Evolutionary conservation across 2,888 invertebrate genomes (phyloP), one percentile per base, ranked within the genome.

Genomic region (Minunthozetes semirufus): DNA sequence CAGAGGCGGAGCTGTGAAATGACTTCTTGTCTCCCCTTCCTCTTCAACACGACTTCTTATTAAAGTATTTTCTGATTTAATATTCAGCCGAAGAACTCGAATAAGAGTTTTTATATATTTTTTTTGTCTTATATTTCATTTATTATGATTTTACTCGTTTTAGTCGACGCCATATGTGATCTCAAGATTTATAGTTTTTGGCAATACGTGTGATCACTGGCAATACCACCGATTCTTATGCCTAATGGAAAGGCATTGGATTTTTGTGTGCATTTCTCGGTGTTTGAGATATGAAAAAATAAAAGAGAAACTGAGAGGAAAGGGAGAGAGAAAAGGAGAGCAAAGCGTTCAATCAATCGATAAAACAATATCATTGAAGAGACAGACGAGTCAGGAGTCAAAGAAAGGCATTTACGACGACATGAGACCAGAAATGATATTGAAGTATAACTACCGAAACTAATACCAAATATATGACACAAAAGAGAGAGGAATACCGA

Each of bases 391-490:
- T 70, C 70, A 42, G 17, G 46, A 70, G 70, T 70, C 70, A 70
- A 48, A 70, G 19, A 42, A 66, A 66, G 38, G 46, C 70, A 70
- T 70, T 70, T 46, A 46, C 27, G 42, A 48, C 27, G 38, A 19
- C 63, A 66, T 61, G 33, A 61, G 29, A 68, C 17, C 13, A 42
- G 48, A 70, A 25, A 22, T 70, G 70, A 70, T 70, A 70, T 46
- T 70, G 42, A 66, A 66, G 66, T 66, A 66, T 42, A 66, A 66
- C 66, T 66, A 66, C 66, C 42, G 42, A 66, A 66, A 66, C 66
- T 17, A 66, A 66, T 66, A 27, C 66, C 19, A 19, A 59, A 59
- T 66, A 66, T 66, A 42, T 66, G 66, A 66, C 38, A 19, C 33
- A 19, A 66, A 33, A 27, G 27, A 25, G 13, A 59, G 59, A 59